Base-by-base conservation (phyloP, 2,797 vertebrate genomes). In the Eupleurogrammus muticus region DNA sequence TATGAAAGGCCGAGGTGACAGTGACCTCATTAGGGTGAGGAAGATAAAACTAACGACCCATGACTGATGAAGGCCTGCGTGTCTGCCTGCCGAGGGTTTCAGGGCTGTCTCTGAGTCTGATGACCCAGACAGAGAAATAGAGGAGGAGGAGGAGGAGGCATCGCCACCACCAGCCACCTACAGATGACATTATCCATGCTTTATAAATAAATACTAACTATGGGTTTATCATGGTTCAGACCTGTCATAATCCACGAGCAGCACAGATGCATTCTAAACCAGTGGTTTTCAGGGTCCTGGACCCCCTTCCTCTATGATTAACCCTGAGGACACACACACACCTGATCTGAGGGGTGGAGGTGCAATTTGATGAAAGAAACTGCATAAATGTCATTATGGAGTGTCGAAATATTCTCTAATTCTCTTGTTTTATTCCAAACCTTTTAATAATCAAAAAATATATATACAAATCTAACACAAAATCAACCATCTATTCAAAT, bases 1-100 rank as follows among this genome's bases (percentile, higher is more conserved):
- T 86, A 85, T 75, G 79, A 86, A 80, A 79, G 88, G 87, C 72
- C 10, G 77, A 86, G 86, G 89, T 91, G 90, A 91, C 87, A 79
- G 71, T 81, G 88, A 92, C 90, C 90, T 91, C 89, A 89, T 91
- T 91, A 91, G 61, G 35, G 80, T 21, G 80, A 70, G 76, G 81
- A 79, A 67, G 81, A 87, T 90, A 87, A 85, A 82, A 81, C 82
- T 90, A 92, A 92, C 14, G 77, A 91, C 83, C 90, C 87, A 1
- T 89, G 87, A 90, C 91, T 88, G 89, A 92, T 92, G 90, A 73
- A 66, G 86, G 88, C 75, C 76, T 65, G 75, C 50, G 17, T 58
- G 70, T 55, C 64, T 54, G 47, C 73, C 49, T 2, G 17, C 64
- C 36, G 2, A 53, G 60, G 52, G 56, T 79, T 55, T 61, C 44